Evolutionary conservation across 2,113 vertebrate genomes (phyloP).

Genomic region (Pogona vitticeps): DNA sequence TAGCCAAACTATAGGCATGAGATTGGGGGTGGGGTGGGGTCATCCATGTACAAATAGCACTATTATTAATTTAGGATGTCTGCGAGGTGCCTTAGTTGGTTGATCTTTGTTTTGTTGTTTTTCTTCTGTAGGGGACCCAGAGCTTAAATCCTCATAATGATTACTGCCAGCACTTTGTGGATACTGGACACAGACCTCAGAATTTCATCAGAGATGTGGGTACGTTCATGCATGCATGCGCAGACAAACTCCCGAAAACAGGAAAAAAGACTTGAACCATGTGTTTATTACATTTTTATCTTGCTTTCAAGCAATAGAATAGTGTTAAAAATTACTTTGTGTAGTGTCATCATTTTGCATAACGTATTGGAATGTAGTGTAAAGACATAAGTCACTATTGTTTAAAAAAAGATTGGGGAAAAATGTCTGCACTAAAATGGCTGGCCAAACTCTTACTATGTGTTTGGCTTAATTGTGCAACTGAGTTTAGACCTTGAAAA

Average conservation of each 20-base stretch:
- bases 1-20: background rate
- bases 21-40: too few species aligned
- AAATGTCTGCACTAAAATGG: background rate
- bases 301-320: background rate
- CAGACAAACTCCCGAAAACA: background rate
- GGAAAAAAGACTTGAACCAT: too few species aligned
- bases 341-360: background rate
- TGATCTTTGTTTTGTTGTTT: conserved; percentile 12
- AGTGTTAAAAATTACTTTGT: background rate
- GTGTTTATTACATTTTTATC: background rate
- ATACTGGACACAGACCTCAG: conserved; percentile 96
- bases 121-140: conserved; percentile 88
- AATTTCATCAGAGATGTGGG: conserved; percentile 99
- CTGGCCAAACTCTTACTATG: background rate
- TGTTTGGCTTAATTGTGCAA: background rate
- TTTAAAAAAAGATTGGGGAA: background rate
- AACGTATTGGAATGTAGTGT: background rate
- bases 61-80: background rate
- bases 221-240: conserved; percentile 68
- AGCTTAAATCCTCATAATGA: conserved; percentile 98
- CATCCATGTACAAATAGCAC: background rate
- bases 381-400: background rate
- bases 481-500: background rate
- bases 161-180: conserved; percentile 99
- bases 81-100: background rate